Conservation (phyloP, 2,797 vertebrate species). For the Silurus lanzhouensis region DNA sequence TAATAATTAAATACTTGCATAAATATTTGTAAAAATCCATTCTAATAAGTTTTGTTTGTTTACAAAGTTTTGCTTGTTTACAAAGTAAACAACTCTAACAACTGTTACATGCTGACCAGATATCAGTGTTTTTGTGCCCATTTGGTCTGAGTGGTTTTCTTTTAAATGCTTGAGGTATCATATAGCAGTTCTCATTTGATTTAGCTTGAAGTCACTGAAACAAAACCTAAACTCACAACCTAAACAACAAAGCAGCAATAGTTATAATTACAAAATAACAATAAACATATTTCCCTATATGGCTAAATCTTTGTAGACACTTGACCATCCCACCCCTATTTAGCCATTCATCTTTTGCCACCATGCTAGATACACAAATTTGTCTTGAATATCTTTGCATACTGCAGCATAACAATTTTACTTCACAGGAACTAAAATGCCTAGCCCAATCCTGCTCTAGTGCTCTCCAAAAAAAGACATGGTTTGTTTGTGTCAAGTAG, state of each 20-base stretch:
- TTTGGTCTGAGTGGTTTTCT: not conserved
- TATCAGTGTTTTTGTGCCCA: not conserved
- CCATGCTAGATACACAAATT: not conserved
- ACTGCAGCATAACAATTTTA: not conserved
- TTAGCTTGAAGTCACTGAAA: not conserved
- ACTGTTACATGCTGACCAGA: not conserved
- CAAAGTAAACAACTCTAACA: not conserved
- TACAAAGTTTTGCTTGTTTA: not conserved
- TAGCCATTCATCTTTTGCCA: not conserved
- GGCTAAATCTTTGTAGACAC: not conserved
- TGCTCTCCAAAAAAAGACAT: not conserved
- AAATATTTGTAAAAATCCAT: not conserved
- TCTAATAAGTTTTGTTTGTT: not conserved
- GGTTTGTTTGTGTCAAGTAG: not conserved
- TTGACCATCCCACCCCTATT: not conserved
- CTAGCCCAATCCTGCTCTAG: not conserved
- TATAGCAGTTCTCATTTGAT: not conserved
- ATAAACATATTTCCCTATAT: not conserved
- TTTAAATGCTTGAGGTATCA: not conserved
- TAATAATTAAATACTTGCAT: not conserved
- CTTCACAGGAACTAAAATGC: not conserved
- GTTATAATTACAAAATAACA: not conserved
- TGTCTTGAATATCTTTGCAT: not conserved
- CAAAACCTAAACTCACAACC: not conserved
- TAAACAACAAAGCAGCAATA: constrained; percentile 8